These are phyloP conservation scores for Sepioteuthis lessoniana DNA, from an alignment of 2,888 invertebrate species.

Conservation along the genomic window DNA sequence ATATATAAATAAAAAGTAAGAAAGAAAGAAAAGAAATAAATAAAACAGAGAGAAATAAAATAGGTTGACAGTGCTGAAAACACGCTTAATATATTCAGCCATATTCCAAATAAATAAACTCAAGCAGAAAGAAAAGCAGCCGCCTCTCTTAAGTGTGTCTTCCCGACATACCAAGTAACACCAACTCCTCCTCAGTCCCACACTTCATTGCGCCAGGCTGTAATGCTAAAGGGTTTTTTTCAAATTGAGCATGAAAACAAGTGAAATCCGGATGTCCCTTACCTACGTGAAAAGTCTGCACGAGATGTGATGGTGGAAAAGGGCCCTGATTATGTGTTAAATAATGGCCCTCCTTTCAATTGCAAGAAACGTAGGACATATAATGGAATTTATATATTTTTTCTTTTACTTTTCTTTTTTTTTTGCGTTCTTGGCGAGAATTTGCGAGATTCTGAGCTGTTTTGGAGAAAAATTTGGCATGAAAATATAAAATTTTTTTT, in stretches of 20 bases:
- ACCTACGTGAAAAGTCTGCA: constrained; percentile 33
- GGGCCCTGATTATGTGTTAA: neutral
- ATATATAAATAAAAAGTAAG: too few species aligned
- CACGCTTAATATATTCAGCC: neutral
- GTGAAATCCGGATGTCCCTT: neutral
- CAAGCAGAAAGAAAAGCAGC: neutral
- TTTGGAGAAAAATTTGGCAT: too few species aligned
- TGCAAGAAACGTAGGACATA: neutral
- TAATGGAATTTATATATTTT: neutral
- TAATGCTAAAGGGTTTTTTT: neutral
- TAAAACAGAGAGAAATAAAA: neutral
- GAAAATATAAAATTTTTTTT: too few species aligned
- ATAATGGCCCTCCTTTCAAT: neutral
- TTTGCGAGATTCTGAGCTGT: too few species aligned
- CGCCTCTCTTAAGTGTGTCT: neutral
- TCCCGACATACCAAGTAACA: neutral
- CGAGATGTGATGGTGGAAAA: constrained; percentile 23
- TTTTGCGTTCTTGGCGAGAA: too few species aligned
- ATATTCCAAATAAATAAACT: neutral
- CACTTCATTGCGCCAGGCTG: neutral
- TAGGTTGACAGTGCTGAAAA: neutral
- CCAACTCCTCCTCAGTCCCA: neutral
- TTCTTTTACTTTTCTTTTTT: too few species aligned
- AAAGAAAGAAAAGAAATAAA: too few species aligned
- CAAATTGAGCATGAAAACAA: constrained; percentile 21